These are phyloP conservation scores for Diplosoma virens DNA, from an alignment of 23 tunicate genomes.

Conservation along the genomic window DNA sequence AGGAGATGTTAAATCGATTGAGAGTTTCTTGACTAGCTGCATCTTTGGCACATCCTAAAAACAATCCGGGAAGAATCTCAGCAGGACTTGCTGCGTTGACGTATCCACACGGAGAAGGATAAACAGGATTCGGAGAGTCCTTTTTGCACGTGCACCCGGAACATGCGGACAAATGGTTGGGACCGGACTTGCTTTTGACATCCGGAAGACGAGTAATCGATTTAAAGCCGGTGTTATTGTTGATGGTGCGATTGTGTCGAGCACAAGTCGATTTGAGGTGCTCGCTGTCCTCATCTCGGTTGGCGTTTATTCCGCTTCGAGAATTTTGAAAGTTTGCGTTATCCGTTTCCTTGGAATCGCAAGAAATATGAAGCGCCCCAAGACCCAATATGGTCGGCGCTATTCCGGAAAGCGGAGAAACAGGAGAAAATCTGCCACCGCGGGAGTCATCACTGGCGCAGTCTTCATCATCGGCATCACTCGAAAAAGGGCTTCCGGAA, in stretches of 20 bases:
- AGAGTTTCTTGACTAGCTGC: conserved; percentile 76
- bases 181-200: conserved; percentile 31
- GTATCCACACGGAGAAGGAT: conserved; percentile 56
- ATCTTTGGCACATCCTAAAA: conserved; percentile 91
- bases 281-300: conserved; percentile 53
- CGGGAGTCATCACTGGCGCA: conserved; percentile 66
- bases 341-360: conserved; percentile 46
- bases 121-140: conserved; percentile 2
- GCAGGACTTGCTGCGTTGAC: conserved; percentile 62
- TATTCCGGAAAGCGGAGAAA: conserved; percentile 36
- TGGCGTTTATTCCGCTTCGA: background rate
- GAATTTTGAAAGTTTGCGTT: background rate
- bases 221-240: conserved; percentile 46
- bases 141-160: conserved; percentile 25
- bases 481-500: conserved; percentile 30
- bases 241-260: conserved; percentile 53
- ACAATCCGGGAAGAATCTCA: conserved; percentile 79
- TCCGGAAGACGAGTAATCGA: conserved; percentile 36
- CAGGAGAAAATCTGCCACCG: conserved; percentile 57
- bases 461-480: conserved; percentile 83
- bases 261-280: conserved; percentile 34
- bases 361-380: conserved; percentile 60
- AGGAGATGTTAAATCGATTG: conserved; percentile 61
- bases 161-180: conserved; percentile 17
- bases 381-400: conserved; percentile 47